Percentiles rank a stretch among this genome's conserved stretches.
These are phyloP conservation scores for Eumerus sabulonum DNA, from an alignment of 2,888 invertebrate species.

Conservation along the genomic window DNA sequence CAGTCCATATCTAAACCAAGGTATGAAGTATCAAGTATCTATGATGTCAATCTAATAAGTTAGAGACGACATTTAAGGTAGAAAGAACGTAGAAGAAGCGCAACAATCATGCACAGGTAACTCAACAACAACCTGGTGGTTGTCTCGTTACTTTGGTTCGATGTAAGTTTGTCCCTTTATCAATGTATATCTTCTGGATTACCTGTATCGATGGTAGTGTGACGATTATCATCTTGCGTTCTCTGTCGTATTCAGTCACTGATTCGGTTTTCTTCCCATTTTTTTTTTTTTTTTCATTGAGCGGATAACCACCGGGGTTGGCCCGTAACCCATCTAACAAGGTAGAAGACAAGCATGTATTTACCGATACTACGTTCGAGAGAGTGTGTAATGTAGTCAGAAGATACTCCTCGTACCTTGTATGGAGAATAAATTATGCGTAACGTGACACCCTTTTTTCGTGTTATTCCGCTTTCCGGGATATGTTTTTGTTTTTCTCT, in stretches of 20 bases:
- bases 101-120: slow-evolving; percentile 63
- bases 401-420: not conserved
- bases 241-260: slow-evolving; percentile 38
- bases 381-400: too few relatives aligned
- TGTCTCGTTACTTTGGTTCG: slow-evolving; percentile 5
- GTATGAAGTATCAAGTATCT: slow-evolving; percentile 35
- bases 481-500: slow-evolving; percentile 17
- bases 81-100: slow-evolving; percentile 36
- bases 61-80: not conserved
- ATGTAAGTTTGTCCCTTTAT: slow-evolving; percentile 50
- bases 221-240: slow-evolving; percentile 48
- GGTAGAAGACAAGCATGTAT: slow-evolving; percentile 19
- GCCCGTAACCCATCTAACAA: slow-evolving; percentile 41
- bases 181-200: slow-evolving; percentile 48
- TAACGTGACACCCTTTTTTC: slow-evolving; percentile 67
- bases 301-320: slow-evolving; percentile 43
- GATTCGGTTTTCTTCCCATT: slow-evolving; percentile 38
- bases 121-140: slow-evolving; percentile 16
- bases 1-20: slow-evolving; percentile 37
- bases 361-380: too few relatives aligned
- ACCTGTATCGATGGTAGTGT: slow-evolving; percentile 50
- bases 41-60: slow-evolving; percentile 64
- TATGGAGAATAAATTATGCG: slow-evolving; percentile 61
- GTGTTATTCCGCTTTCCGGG: slow-evolving; percentile 46
- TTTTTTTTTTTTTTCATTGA: slow-evolving; percentile 14